phyloP scores from a whole-genome alignment of 2,113 vertebrate genomes.

The Setophaga coronata region DNA sequence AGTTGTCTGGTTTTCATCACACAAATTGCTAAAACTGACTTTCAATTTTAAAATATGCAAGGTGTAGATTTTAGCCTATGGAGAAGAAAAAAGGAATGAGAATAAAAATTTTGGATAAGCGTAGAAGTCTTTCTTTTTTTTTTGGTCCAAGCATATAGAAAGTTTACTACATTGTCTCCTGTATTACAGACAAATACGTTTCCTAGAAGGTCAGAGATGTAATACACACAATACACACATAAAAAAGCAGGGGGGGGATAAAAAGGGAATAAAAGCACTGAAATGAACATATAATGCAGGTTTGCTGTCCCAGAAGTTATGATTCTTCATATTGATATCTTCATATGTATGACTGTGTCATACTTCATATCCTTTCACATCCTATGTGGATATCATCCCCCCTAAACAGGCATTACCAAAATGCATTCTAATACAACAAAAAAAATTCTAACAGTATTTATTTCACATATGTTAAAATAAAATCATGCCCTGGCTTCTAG shows the following conservation, averaged over 20 bases:
- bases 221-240: not conserved
- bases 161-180: not conserved
- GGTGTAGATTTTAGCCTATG: not conserved
- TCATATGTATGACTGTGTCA: not conserved
- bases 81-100: not conserved
- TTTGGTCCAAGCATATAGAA: not conserved
- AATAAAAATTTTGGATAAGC: not conserved
- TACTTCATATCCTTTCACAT: not conserved
- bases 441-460: not conserved
- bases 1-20: not conserved
- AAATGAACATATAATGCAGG: not conserved
- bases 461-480: not conserved
- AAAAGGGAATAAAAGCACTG: not conserved
- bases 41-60: not conserved
- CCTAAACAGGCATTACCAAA: not conserved
- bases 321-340: not conserved
- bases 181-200: not conserved
- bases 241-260: accelerated
- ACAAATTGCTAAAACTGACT: not conserved
- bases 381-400: accelerated
- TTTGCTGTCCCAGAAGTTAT: not conserved
- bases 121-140: not conserved
- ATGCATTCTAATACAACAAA: not conserved
- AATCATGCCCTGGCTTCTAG: not conserved
- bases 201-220: not conserved